Conservation (phyloP, 1,140 invertebrate species). For the Trichogramma pretiosum region DNA sequence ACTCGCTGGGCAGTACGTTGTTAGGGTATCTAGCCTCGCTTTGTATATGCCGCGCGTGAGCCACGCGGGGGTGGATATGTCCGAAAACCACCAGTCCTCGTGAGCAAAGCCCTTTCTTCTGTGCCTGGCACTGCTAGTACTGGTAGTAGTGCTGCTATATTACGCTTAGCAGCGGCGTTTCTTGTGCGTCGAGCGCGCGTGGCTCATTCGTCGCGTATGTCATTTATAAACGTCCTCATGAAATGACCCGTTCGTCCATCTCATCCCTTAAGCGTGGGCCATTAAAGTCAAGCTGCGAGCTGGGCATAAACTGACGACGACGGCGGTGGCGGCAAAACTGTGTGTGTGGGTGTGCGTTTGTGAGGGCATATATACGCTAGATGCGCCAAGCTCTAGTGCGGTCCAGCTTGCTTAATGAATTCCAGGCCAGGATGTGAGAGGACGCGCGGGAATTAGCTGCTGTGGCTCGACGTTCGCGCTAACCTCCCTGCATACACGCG, state of each 20-base stretch:
- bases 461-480: neutral
- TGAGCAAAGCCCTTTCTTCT: slow-evolving; percentile 21
- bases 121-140: slow-evolving; percentile 7
- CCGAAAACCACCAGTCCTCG: slow-evolving; percentile 35
- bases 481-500: neutral
- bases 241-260: slow-evolving; percentile 44
- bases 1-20: too few species aligned
- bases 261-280: slow-evolving; percentile 42
- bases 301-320: slow-evolving; percentile 10
- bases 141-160: neutral
- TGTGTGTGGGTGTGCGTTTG: slow-evolving; percentile 11
- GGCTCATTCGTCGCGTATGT: slow-evolving; percentile 35
- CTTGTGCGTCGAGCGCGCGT: slow-evolving; percentile 30
- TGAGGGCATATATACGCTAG: too few species aligned
- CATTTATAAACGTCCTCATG: slow-evolving; percentile 45
- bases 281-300: slow-evolving; percentile 44
- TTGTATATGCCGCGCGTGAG: slow-evolving; percentile 16
- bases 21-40: too few species aligned
- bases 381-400: too few species aligned
- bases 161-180: neutral
- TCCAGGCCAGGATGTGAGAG: too few species aligned
- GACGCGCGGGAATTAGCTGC: slow-evolving; percentile 25
- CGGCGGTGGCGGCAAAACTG: neutral
- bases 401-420: slow-evolving; percentile 35
- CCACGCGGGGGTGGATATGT: slow-evolving; percentile 36